Evolutionary conservation across 1,140 invertebrate species (phyloP).

Genomic region (Bombus breviceps): DNA sequence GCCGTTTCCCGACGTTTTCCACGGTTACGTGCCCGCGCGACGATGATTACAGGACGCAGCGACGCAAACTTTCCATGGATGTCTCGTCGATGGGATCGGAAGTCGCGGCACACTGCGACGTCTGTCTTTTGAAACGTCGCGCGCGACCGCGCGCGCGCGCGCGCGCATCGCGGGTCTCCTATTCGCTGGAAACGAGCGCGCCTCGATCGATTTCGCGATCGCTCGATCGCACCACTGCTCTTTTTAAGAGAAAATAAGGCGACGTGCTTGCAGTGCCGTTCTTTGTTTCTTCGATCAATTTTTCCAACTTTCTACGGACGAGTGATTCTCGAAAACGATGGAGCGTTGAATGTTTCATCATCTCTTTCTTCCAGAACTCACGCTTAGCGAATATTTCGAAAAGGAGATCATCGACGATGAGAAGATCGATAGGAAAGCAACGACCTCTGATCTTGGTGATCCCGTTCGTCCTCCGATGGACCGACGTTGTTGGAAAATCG

Average conservation of each 20-base stretch:
- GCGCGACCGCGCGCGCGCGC: not conserved
- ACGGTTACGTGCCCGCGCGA: constrained; percentile 37
- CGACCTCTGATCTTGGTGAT: not conserved
- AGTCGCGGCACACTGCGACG: not conserved
- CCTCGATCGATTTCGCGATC: not conserved
- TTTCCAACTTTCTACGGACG: not conserved
- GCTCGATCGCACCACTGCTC: constrained; percentile 16
- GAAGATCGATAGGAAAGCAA: not conserved
- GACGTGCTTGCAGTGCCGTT: too few species aligned
- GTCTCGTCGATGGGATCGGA: constrained; percentile 15
- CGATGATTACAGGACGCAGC: constrained; percentile 38
- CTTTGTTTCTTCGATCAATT: not conserved
- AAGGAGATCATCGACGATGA: not conserved
- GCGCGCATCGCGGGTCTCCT: not conserved
- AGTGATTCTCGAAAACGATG: not conserved
- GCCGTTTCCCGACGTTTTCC: constrained; percentile 44
- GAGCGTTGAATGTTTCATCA: not conserved
- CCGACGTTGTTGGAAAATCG: not conserved
- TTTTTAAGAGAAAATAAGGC: not conserved
- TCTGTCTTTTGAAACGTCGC: constrained; percentile 25
- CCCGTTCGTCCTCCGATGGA: not conserved
- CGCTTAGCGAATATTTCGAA: not conserved
- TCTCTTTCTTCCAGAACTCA: too few species aligned
- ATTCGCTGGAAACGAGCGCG: not conserved
- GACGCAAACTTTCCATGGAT: constrained; percentile 32